Conservation (phyloP, 2,888 invertebrate species). For the Rhagophthalmus giganteus region DNA sequence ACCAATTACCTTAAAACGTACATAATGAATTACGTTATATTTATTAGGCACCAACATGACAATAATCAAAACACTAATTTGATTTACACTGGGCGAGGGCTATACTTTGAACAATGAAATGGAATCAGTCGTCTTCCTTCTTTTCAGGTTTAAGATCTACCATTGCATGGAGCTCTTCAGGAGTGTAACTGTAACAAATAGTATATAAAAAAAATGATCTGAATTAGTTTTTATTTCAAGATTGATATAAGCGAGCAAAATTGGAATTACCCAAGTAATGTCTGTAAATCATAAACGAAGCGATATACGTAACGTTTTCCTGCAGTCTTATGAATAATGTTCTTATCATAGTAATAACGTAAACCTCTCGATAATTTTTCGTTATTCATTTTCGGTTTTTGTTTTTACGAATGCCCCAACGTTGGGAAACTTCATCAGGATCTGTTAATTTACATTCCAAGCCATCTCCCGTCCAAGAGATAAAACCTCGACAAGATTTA, state of each 20-base stretch:
- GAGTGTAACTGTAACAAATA: slow-evolving; percentile 80
- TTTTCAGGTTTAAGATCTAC: slow-evolving; percentile 95
- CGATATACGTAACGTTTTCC: slow-evolving; percentile 98
- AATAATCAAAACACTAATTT: slow-evolving; percentile 15
- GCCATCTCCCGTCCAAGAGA: slow-evolving; percentile 98
- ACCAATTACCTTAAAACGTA: slow-evolving; percentile 4
- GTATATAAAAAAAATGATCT: too few relatives aligned
- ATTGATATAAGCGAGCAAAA: slow-evolving; percentile 1
- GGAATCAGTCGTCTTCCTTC: slow-evolving; percentile 87
- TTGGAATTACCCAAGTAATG: slow-evolving; percentile 76
- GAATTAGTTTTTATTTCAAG: too few relatives aligned
- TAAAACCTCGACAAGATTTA: slow-evolving; percentile 94
- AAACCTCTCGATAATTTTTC: slow-evolving; percentile 95
- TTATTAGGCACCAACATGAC: slow-evolving; percentile 36
- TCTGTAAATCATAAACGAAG: slow-evolving; percentile 97
- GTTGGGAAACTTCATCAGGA: slow-evolving; percentile 94
- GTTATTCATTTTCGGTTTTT: slow-evolving; percentile 99
- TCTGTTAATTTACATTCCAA: slow-evolving; percentile 99
- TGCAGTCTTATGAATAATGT: slow-evolving; percentile 98
- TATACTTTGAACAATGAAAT: slow-evolving; percentile 8
- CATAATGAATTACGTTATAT: slow-evolving; percentile 20
- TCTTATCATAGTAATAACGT: slow-evolving; percentile 98
- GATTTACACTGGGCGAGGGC: slow-evolving; percentile 7
- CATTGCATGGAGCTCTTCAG: slow-evolving; percentile 95
- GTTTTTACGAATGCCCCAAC: slow-evolving; percentile 94